phyloP scores from a whole-genome alignment of 2,888 invertebrate genomes.

The Chrysodeixis includens region DNA sequence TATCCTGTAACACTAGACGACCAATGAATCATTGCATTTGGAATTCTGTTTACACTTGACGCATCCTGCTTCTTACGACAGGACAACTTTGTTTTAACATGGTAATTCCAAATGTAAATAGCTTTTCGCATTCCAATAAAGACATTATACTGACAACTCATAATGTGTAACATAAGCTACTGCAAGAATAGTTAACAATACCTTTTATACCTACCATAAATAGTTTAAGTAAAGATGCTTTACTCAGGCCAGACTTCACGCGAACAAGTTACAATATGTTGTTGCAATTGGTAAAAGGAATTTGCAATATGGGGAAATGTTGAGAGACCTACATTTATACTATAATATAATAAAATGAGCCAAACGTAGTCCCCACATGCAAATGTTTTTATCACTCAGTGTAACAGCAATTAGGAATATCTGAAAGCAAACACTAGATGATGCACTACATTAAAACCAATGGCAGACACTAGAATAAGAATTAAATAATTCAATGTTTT shows the following conservation, averaged over 20 bases:
- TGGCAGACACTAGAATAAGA: conserved; percentile 24
- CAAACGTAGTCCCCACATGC: not conserved
- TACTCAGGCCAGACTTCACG: conserved; percentile 4
- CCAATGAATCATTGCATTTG: conserved; percentile 37
- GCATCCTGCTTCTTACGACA: conserved; percentile 33
- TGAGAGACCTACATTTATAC: not conserved
- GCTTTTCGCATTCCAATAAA: conserved; percentile 48
- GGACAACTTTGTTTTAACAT: conserved; percentile 17
- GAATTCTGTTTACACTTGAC: conserved; percentile 30
- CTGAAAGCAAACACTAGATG: not conserved
- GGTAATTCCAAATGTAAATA: conserved; percentile 37
- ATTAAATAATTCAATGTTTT: conserved; percentile 21
- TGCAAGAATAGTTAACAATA: not conserved
- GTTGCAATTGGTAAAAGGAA: not conserved
- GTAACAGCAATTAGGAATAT: not conserved
- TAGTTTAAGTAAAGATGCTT: not conserved
- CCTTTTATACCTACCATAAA: conserved; percentile 4
- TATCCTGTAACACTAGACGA: conserved; percentile 26
- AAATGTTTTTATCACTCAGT: not conserved
- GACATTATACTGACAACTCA: conserved; percentile 24
- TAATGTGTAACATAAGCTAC: not conserved
- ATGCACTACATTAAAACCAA: conserved; percentile 34
- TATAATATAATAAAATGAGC: not conserved
- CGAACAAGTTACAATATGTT: not conserved
- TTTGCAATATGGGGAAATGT: not conserved